These are phyloP conservation scores for Tachina fera DNA, from an alignment of 2,888 invertebrate species.

Conservation along the genomic window DNA sequence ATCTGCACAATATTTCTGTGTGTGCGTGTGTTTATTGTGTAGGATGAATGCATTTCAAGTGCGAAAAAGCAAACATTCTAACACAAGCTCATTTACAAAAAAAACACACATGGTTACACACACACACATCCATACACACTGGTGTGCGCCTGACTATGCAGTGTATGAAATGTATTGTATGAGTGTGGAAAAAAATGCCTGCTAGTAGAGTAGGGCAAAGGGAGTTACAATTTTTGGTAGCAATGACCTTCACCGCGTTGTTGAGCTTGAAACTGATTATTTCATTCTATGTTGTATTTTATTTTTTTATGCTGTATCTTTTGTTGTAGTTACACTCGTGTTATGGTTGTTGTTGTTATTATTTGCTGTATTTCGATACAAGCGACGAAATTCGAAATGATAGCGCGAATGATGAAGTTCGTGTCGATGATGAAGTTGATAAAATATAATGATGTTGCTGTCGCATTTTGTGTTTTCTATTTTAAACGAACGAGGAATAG, in stretches of 20 bases:
- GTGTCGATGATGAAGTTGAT: conserved; percentile 44
- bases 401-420: conserved; percentile 37
- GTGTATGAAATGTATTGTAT: conserved; percentile 1
- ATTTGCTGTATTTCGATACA: conserved; percentile 53
- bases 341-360: conserved; percentile 42
- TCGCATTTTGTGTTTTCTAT: conserved; percentile 20
- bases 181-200: conserved; percentile 51
- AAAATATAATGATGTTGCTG: conserved; percentile 24
- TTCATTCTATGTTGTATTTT: conserved; percentile 51
- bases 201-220: conserved; percentile 79
- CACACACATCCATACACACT: neutral
- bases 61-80: conserved; percentile 16
- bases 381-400: conserved; percentile 61
- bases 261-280: conserved; percentile 73
- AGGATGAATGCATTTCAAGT: conserved; percentile 47
- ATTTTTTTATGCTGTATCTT: conserved; percentile 49
- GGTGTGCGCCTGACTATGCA: neutral
- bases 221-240: conserved; percentile 82
- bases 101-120: neutral
- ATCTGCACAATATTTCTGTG: neutral
- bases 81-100: neutral
- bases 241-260: conserved; percentile 84
- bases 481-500: conserved; percentile 15
- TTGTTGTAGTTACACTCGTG: conserved; percentile 52
- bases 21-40: conserved; percentile 14